These are phyloP conservation scores for Brachylomia viminalis DNA, from an alignment of 2,888 invertebrate genomes.

Conservation along the genomic window DNA sequence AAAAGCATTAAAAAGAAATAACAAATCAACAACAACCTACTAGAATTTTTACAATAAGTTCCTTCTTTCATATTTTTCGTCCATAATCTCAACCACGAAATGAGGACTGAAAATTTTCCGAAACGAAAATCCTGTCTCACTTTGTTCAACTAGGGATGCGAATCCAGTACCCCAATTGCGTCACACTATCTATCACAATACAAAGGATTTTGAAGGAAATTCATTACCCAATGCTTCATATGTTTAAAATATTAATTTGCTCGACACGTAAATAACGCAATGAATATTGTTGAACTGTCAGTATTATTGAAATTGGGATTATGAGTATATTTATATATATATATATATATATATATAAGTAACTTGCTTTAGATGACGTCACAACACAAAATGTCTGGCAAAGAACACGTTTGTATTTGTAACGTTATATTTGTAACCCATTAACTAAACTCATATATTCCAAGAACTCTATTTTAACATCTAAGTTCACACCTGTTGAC, in stretches of 20 bases:
- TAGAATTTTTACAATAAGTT: constrained; percentile 4
- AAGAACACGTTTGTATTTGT: constrained; percentile 1
- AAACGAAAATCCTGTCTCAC: neutral
- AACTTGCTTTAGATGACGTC: constrained; percentile 9
- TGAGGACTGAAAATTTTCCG: constrained; percentile 1
- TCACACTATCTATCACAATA: neutral
- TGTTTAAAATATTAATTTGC: neutral
- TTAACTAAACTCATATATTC: constrained; percentile 29
- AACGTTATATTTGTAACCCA: constrained; percentile 18
- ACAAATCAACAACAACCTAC: too few relatives aligned
- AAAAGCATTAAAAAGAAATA: too few relatives aligned
- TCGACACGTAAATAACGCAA: neutral
- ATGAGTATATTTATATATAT: too few relatives aligned
- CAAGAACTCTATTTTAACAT: constrained; percentile 21
- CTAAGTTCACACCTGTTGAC: constrained; percentile 43
- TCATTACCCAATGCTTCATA: neutral
- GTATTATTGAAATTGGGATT: neutral
- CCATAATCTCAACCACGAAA: constrained; percentile 24
- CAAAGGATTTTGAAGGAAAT: neutral
- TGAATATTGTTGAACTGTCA: neutral
- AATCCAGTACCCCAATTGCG: neutral
- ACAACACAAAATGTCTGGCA: constrained; percentile 4
- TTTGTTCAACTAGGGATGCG: neutral
- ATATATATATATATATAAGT: too few relatives aligned
- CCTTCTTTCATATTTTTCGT: constrained; percentile 11